Conservation (phyloP, 2,797 vertebrate species). For the Triplophysa bombifrons region DNA sequence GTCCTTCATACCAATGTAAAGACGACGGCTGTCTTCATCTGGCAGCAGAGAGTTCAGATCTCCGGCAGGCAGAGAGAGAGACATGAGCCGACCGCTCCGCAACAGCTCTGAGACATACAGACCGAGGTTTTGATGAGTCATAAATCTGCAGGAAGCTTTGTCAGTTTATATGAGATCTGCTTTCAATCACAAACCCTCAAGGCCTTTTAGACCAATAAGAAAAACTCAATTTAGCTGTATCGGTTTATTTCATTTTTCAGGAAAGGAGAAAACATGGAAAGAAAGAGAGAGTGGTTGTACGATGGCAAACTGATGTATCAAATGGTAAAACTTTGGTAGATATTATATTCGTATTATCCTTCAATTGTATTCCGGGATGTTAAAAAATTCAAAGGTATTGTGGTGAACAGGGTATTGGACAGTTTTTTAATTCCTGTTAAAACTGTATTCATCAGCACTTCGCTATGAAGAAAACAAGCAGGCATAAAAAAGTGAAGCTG, state of each 20-base stretch:
- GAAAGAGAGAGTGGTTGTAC: slow-evolving; percentile 16
- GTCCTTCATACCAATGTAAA: slow-evolving; percentile 82
- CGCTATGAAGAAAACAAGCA: too few species aligned
- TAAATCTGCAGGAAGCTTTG: not conserved
- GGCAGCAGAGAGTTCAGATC: slow-evolving; percentile 77
- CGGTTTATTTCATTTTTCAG: not conserved
- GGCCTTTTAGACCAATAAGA: slow-evolving; percentile 33
- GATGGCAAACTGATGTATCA: not conserved
- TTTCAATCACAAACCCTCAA: not conserved
- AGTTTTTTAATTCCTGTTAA: too few species aligned
- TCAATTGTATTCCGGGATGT: too few species aligned
- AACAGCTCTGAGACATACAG: slow-evolving; percentile 71
- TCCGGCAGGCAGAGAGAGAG: slow-evolving; percentile 73
- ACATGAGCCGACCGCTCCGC: slow-evolving; percentile 76
- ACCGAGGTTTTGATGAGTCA: slow-evolving; percentile 29
- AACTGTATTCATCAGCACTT: too few species aligned
- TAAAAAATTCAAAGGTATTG: too few species aligned
- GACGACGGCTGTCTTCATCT: slow-evolving; percentile 75
- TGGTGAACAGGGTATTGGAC: not conserved
- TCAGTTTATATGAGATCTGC: not conserved
- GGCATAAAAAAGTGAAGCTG: not conserved
- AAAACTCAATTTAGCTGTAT: slow-evolving; percentile 19
- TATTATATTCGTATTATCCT: not conserved
- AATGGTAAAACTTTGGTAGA: too few species aligned
- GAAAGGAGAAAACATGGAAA: slow-evolving; percentile 21